Conservation (phyloP, 1,140 invertebrate species). For the Rhagoletis zephyria region DNA sequence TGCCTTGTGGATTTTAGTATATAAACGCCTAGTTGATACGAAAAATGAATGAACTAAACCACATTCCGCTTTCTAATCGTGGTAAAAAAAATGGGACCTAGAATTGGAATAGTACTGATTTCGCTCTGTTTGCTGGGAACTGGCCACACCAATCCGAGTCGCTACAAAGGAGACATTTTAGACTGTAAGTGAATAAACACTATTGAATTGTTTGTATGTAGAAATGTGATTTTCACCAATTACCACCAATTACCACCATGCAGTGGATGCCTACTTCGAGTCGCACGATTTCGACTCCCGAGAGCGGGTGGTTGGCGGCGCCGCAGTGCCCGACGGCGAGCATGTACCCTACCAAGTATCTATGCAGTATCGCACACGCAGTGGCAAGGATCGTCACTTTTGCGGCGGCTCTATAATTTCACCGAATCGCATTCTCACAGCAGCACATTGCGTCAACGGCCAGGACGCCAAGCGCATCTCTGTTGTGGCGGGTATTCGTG, state of each 20-base stretch:
- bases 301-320: conserved; percentile 69
- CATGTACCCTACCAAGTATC: conserved; percentile 71
- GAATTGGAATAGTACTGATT: background rate
- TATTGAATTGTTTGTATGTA: background rate
- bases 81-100: background rate
- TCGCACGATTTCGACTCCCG: conserved; percentile 62
- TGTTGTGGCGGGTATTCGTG: conserved; percentile 73
- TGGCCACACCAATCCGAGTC: background rate
- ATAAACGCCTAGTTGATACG: background rate
- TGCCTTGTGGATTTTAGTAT: conserved; percentile 53
- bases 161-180: background rate
- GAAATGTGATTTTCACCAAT: background rate
- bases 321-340: conserved; percentile 65
- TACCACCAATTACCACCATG: background rate
- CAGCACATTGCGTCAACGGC: conserved; percentile 75
- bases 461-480: conserved; percentile 70
- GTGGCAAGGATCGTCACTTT: conserved; percentile 66
- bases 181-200: conserved; percentile 55
- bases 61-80: background rate
- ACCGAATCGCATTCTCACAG: conserved; percentile 74
- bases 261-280: conserved; percentile 68
- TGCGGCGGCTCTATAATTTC: conserved; percentile 75
- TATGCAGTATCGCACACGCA: conserved; percentile 66
- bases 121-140: conserved; percentile 9
- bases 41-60: background rate